Conservation (phyloP, 2,113 vertebrate species). For the Chaetura pelagica region DNA sequence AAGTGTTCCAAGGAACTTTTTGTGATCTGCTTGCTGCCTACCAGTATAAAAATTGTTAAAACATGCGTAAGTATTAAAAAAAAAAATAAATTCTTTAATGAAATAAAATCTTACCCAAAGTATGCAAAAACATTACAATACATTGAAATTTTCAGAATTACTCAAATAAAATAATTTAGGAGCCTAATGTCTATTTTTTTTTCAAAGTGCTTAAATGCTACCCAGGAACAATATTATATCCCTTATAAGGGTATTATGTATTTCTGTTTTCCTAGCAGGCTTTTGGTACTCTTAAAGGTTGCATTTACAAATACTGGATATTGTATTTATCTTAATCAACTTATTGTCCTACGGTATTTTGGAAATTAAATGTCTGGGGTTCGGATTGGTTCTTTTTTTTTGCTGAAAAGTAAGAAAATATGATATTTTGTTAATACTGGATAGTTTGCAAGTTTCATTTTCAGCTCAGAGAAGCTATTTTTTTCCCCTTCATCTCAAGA, state of each 20-base stretch:
- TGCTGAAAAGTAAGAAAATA: not conserved
- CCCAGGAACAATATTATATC: not conserved
- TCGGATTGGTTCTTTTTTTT: not conserved
- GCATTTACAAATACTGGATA: not conserved
- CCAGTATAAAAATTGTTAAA: not conserved
- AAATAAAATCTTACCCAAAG: not conserved
- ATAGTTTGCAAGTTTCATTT: not conserved
- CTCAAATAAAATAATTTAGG: not conserved
- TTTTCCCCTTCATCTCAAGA: not conserved
- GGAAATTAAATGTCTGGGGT: not conserved
- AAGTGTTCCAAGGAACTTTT: not conserved
- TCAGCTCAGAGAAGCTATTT: not conserved
- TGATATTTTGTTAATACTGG: rapidly evolving
- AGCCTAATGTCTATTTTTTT: not conserved
- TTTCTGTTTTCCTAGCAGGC: not conserved
- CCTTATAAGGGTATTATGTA: not conserved
- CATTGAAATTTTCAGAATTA: not conserved
- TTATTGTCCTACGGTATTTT: not conserved
- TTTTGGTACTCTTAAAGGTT: not conserved
- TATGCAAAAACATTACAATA: not conserved
- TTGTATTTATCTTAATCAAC: not conserved
- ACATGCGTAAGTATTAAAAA: rapidly evolving
- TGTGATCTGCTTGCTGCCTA: not conserved
- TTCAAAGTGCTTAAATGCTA: not conserved
- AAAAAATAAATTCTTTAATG: not conserved